A percentile compares a stretch with the other conserved stretches of the same genome.
These are phyloP conservation scores for Bergia puertoricense DNA, from an alignment of 92 coral and sea anemone genomes.

Conservation along the genomic window DNA sequence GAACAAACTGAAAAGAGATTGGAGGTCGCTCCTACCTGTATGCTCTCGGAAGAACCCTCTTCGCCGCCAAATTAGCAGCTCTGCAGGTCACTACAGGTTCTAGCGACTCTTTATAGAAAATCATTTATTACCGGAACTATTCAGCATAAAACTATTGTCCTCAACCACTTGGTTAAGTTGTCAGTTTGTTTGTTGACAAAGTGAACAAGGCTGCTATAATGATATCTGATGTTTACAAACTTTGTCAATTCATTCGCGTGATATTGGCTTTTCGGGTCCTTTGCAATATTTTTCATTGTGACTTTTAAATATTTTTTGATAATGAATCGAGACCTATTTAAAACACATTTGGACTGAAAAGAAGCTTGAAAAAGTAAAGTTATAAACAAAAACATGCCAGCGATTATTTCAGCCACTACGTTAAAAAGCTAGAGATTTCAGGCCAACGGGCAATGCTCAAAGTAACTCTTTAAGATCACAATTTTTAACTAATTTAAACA, in stretches of 20 bases:
- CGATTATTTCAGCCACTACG: not conserved
- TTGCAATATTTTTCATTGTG: not conserved
- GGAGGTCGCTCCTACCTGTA: not conserved
- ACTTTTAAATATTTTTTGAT: no score
- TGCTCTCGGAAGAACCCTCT: not conserved
- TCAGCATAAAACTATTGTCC: not conserved
- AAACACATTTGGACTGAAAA: not conserved
- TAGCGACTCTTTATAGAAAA: not conserved
- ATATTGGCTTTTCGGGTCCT: not conserved
- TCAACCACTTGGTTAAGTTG: not conserved
- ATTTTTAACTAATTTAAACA: not conserved
- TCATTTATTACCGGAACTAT: not conserved
- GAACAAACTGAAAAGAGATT: not conserved
- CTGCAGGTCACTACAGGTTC: conserved; percentile 17
- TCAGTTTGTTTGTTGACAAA: conserved; percentile 2
- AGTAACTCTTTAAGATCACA: not conserved
- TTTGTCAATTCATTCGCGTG: not conserved
- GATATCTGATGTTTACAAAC: conserved; percentile 1
- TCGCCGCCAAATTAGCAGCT: not conserved
- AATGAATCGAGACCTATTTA: not conserved
- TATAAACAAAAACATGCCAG: not conserved
- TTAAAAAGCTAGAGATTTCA: not conserved
- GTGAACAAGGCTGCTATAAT: not conserved
- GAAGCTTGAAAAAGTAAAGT: not conserved
- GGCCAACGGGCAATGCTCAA: not conserved